Conservation (phyloP, 2,888 invertebrate species). For the Linyphia triangularis region DNA sequence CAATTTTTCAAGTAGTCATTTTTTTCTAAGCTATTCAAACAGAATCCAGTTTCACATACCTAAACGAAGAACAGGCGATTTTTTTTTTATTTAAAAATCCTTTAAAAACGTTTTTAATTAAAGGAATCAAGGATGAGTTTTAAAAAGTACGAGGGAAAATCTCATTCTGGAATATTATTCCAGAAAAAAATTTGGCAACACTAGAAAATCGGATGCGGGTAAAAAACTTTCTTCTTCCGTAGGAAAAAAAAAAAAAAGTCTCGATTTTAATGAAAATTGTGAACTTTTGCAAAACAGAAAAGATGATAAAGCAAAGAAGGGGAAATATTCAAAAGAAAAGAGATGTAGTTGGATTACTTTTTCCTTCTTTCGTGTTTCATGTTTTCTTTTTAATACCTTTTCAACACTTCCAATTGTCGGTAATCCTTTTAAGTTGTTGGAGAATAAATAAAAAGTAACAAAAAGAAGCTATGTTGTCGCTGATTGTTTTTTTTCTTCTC, state of each 20-base stretch:
- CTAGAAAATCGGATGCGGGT: too few relatives aligned
- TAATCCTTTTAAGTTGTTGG: conserved; percentile 35
- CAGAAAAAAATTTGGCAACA: neutral
- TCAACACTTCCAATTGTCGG: neutral
- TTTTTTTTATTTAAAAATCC: conserved; percentile 4
- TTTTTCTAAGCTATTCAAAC: neutral
- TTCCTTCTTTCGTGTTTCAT: neutral
- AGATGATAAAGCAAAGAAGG: conserved; percentile 6
- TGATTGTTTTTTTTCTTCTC: too few relatives aligned
- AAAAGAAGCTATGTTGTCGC: too few relatives aligned
- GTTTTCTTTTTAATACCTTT: neutral
- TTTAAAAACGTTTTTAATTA: conserved; percentile 54
- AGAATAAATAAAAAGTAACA: neutral
- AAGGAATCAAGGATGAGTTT: conserved; percentile 39
- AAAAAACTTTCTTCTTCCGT: too few relatives aligned
- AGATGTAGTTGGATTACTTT: neutral
- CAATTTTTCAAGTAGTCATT: conserved; percentile 35
- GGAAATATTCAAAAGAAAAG: neutral
- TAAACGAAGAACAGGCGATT: neutral
- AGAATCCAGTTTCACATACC: neutral
- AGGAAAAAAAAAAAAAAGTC: too few relatives aligned
- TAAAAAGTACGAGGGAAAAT: conserved; percentile 33
- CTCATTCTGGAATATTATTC: conserved; percentile 17
- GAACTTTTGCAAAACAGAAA: conserved; percentile 8
- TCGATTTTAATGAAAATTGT: conserved; percentile 52